These are phyloP conservation scores for Tetrax tetrax DNA, from an alignment of 2,113 vertebrate species.

Conservation along the genomic window DNA sequence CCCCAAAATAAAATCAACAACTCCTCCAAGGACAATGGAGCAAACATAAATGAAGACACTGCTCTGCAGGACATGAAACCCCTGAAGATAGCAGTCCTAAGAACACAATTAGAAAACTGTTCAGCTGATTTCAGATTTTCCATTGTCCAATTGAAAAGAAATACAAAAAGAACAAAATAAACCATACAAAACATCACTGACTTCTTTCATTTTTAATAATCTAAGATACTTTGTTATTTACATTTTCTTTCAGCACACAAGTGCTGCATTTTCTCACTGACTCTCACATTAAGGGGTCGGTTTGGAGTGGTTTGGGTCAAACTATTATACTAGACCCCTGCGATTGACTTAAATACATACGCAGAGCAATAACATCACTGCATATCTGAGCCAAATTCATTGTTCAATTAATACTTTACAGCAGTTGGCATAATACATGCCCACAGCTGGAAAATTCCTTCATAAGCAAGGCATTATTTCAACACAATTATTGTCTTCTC, in stretches of 20 bases:
- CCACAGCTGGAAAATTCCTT: slow-evolving; percentile 46
- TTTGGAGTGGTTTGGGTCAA: neutral
- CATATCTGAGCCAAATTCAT: slow-evolving; percentile 9
- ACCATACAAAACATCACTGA: neutral
- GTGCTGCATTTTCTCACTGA: neutral
- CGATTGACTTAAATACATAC: neutral
- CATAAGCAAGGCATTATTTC: slow-evolving; percentile 50
- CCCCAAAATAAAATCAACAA: neutral
- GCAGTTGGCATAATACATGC: neutral
- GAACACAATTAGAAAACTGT: neutral
- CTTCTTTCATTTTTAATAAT: neutral
- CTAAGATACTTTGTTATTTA: neutral
- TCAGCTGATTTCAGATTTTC: neutral
- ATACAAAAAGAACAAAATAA: neutral
- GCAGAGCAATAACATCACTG: slow-evolving; percentile 25
- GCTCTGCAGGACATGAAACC: neutral
- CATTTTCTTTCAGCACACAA: neutral
- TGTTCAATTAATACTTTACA: slow-evolving; percentile 11
- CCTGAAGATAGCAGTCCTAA: neutral
- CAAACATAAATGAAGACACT: neutral
- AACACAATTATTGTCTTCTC: slow-evolving; percentile 45
- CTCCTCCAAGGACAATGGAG: neutral
- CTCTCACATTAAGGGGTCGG: neutral
- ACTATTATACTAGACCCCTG: neutral
- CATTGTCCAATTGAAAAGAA: neutral